phyloP scores from a whole-genome alignment of 2,797 vertebrate genomes.

The Silurus aristotelis region DNA sequence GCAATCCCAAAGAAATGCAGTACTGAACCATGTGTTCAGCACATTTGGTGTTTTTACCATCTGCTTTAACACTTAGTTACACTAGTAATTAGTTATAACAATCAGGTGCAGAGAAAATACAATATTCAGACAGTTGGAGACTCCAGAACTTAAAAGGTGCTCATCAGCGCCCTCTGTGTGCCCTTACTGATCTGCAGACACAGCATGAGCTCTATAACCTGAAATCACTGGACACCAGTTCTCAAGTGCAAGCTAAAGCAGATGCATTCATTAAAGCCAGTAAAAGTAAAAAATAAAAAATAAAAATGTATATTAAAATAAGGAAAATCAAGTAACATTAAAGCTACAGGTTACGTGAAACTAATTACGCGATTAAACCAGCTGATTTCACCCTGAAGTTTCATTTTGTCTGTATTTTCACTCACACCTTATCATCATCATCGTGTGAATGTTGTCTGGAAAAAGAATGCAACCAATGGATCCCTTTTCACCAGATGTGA shows the following conservation, averaged over 20 bases:
- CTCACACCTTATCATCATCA: background rate
- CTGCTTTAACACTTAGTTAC: background rate
- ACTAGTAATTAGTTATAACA: background rate
- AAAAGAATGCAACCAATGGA: background rate
- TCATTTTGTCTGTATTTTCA: background rate
- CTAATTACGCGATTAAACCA: background rate
- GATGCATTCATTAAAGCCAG: background rate
- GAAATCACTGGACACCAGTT: background rate
- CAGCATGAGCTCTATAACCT: background rate
- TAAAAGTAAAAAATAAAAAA: background rate
- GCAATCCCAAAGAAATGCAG: background rate
- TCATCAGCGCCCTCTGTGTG: constrained; percentile 16
- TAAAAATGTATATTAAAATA: too few species aligned
- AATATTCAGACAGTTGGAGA: background rate
- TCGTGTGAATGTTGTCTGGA: too few species aligned
- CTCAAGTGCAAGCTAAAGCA: too few species aligned
- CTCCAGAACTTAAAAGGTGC: background rate
- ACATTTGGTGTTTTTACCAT: background rate
- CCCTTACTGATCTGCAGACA: background rate
- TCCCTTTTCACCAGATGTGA: background rate
- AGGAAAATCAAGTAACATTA: background rate
- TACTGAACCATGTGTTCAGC: background rate
- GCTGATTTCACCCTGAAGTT: background rate
- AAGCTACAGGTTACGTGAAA: background rate
- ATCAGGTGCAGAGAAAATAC: background rate